Evolutionary conservation across 2,797 vertebrate genomes (phyloP).

Genomic region (Enteromius treurensis): DNA sequence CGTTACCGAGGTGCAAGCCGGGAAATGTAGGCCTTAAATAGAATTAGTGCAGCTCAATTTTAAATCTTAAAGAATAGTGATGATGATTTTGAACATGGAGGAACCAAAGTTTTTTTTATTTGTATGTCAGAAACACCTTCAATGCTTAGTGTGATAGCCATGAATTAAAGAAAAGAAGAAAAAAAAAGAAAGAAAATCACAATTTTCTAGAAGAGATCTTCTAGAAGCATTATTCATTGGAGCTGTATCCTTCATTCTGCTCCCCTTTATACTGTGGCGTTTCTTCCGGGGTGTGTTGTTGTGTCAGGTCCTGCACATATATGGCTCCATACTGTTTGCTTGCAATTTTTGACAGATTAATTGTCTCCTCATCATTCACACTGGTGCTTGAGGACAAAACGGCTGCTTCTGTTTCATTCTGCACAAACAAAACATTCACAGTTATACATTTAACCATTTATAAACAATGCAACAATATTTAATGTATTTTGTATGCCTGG

Average conservation of each 20-base stretch:
- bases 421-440: background rate
- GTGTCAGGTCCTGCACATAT: background rate
- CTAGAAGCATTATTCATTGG: slow-evolving; percentile 45
- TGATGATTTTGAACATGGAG: background rate
- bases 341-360: slow-evolving; percentile 53
- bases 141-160: background rate
- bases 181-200: background rate
- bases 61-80: background rate
- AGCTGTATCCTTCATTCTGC: slow-evolving; percentile 55
- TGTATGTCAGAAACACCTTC: background rate
- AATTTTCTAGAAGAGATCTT: background rate
- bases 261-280: background rate
- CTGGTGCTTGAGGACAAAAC: slow-evolving; percentile 10
- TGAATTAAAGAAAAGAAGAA: too few species aligned
- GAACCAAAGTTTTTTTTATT: background rate
- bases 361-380: slow-evolving; percentile 57
- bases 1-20: background rate
- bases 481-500: background rate
- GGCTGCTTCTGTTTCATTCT: background rate
- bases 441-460: background rate
- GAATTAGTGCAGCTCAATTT: background rate
- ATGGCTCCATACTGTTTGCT: slow-evolving; percentile 68
- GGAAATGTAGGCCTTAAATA: background rate
- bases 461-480: background rate
- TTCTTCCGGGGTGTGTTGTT: background rate